Evolutionary conservation across 1,140 invertebrate species (phyloP), one percentile per base, ranked within the genome.

Genomic region (Drosophila rufa): DNA sequence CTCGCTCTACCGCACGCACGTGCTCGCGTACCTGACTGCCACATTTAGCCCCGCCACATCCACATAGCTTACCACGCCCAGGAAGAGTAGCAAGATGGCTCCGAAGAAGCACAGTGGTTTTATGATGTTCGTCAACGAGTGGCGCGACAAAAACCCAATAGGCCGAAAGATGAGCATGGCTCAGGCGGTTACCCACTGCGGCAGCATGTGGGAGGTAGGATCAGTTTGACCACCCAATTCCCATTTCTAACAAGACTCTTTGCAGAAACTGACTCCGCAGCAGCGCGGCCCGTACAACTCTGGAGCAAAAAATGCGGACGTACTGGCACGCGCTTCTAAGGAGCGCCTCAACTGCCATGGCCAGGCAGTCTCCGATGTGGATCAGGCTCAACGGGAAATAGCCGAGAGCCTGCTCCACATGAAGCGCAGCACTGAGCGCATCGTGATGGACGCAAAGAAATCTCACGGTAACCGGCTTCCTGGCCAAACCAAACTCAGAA

Each of bases 391-490:
- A 7, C 40, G n/a, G 0, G 75, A 90, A 6, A 30, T 40, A 0
- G 55, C 65, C 8, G 57, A 69, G 0, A 50, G 27, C 1, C 6
- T 66, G 11, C 45, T 55, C 7, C 17, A 33, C 0, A 92, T 90
- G 73, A 92, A 92, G 45, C 80, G 78, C 1, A 43, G 11, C 12
- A 92, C 79, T 6, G 90, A 92, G 3, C 67, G 55, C 5, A 71
- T 79, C 2, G 76, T 92, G 0, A 25, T 60, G 2, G 30, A 64
- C 0, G 71, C 69, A 5, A 85, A 59, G 5, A 62, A 59, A 2
- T 50, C 58, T 0, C 17, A 76, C 53, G 80, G 92, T 92, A 60
- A 67, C 27, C 0, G 3, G 25, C 25, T 6, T 43, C 17, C 3
- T 1, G 12, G 9, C 3, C 6, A 40, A n/a, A n/a, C 2, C 9